These are phyloP conservation scores for Platerodrilus igneus DNA, from an alignment of 2,888 invertebrate genomes.

Conservation along the genomic window DNA sequence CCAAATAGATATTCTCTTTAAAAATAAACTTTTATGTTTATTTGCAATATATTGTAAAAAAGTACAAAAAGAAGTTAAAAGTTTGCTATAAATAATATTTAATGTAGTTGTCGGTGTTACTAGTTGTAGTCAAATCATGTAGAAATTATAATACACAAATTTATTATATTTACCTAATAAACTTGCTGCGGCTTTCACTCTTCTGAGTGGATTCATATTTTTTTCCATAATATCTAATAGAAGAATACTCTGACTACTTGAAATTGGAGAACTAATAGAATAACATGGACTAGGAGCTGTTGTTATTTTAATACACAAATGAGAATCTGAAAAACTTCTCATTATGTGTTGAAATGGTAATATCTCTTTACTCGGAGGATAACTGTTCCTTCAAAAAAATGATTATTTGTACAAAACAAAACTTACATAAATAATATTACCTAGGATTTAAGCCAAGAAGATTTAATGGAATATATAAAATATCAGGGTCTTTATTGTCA, in stretches of 20 bases:
- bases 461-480: constrained; percentile 65
- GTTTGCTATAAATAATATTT: too few relatives aligned
- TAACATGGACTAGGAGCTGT: constrained; percentile 56
- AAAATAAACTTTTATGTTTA: too few relatives aligned
- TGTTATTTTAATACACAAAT: constrained; percentile 65
- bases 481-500: constrained; percentile 59
- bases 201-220: constrained; percentile 51
- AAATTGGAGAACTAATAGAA: constrained; percentile 54
- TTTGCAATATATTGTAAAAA: too few relatives aligned
- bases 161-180: constrained; percentile 48
- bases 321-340: constrained; percentile 70
- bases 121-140: too few relatives aligned
- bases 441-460: constrained; percentile 48
- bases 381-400: constrained; percentile 56
- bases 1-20: too few relatives aligned
- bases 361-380: constrained; percentile 64
- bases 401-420: too few relatives aligned
- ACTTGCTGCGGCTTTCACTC: constrained; percentile 53
- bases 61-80: too few relatives aligned
- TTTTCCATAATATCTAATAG: constrained; percentile 60
- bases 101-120: too few relatives aligned
- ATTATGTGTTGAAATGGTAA: constrained; percentile 70
- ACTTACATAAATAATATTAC: constrained; percentile 21
- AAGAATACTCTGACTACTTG: constrained; percentile 59
- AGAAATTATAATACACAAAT: too few relatives aligned